These are phyloP conservation scores for Anaspis maculata DNA, from an alignment of 2,888 invertebrate species.

Conservation along the genomic window DNA sequence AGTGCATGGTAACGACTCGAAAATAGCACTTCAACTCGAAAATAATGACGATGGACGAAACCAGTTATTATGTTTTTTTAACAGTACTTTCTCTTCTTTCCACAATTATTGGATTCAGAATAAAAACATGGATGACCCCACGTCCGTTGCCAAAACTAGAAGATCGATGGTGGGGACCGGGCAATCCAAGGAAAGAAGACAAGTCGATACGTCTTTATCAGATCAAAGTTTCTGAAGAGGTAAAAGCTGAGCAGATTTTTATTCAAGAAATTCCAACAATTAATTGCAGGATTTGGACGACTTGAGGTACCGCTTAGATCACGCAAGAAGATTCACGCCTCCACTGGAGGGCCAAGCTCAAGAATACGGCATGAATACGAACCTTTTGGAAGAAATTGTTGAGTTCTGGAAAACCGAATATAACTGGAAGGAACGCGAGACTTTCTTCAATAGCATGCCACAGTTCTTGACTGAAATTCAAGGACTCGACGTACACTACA, in stretches of 20 bases:
- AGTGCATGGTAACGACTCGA: too few relatives aligned
- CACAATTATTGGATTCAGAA: constrained; percentile 6
- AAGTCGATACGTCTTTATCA: constrained; percentile 7
- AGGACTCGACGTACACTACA: constrained; percentile 54
- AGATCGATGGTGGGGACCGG: constrained; percentile 10
- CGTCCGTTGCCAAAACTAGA: constrained; percentile 7
- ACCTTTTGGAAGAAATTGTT: constrained; percentile 53
- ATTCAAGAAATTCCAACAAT: constrained; percentile 3
- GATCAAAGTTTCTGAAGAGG: constrained; percentile 9
- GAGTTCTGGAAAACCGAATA: constrained; percentile 70
- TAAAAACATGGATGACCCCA: constrained; percentile 7
- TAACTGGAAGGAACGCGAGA: constrained; percentile 57
- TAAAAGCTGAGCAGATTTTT: constrained; percentile 1
- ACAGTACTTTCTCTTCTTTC: too few relatives aligned
- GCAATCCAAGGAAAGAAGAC: constrained; percentile 6
- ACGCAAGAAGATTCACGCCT: constrained; percentile 33
- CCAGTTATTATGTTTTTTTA: too few relatives aligned
- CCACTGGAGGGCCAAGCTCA: constrained; percentile 63
- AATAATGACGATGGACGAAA: too few relatives aligned
- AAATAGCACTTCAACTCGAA: too few relatives aligned
- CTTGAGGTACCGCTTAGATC: constrained; percentile 48
- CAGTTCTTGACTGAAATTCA: constrained; percentile 66
- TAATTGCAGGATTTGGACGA: constrained; percentile 39
- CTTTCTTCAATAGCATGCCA: constrained; percentile 53
- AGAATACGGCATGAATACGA: constrained; percentile 73